These are phyloP conservation scores for Merodon equestris DNA, from an alignment of 2,888 invertebrate species.

Conservation along the genomic window DNA sequence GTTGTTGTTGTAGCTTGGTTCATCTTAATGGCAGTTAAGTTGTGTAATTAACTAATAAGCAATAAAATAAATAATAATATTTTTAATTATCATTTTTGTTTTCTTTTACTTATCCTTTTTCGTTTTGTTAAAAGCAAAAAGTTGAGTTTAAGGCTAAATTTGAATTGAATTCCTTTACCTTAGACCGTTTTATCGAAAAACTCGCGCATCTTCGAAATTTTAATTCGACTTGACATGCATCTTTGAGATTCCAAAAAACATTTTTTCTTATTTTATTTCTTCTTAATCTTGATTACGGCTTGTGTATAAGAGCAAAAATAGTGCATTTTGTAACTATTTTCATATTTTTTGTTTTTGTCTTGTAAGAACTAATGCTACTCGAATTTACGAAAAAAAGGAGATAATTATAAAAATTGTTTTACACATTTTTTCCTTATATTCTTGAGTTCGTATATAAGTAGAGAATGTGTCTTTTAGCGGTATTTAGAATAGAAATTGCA, in stretches of 20 bases:
- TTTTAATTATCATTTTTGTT: too few relatives aligned
- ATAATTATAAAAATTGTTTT: neutral
- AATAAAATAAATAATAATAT: slow-evolving; percentile 53
- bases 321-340: slow-evolving; percentile 20
- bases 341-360: slow-evolving; percentile 13
- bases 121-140: slow-evolving; percentile 20
- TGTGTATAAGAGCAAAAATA: slow-evolving; percentile 21
- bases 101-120: slow-evolving; percentile 16
- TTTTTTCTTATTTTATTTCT: neutral
- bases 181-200: too few relatives aligned
- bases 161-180: slow-evolving; percentile 11
- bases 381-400: slow-evolving; percentile 6
- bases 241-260: neutral
- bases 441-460: slow-evolving; percentile 6
- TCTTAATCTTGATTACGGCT: slow-evolving; percentile 27
- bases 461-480: slow-evolving; percentile 37
- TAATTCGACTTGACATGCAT: slow-evolving; percentile 16
- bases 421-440: slow-evolving; percentile 12
- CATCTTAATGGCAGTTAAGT: slow-evolving; percentile 66
- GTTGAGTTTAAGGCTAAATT: slow-evolving; percentile 20
- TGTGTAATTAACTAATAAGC: slow-evolving; percentile 63
- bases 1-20: slow-evolving; percentile 32
- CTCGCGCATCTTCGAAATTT: slow-evolving; percentile 56
- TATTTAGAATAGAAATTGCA: slow-evolving; percentile 47
- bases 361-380: slow-evolving; percentile 21